Percentiles rank a stretch among this genome's conserved stretches.
phyloP scores from a whole-genome alignment of 37 sponge, comb jelly and placozoan species.

The Spongilla lacustris region DNA sequence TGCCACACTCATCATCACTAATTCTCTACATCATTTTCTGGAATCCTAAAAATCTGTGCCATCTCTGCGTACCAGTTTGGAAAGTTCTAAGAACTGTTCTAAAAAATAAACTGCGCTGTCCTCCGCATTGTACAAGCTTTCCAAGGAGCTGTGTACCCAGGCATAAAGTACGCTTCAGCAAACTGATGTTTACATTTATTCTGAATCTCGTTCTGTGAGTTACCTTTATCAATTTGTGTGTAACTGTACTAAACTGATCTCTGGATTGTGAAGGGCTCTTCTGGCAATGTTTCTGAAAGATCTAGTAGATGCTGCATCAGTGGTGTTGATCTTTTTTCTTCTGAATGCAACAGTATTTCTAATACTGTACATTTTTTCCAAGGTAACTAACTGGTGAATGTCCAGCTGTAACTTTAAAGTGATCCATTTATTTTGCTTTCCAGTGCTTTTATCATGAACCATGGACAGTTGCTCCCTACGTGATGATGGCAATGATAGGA shows the following conservation, averaged over 20 bases:
- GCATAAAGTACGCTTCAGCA: not conserved
- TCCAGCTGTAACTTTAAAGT: not conserved
- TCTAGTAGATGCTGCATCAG: constrained; percentile 23
- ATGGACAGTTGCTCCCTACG: constrained; percentile 32
- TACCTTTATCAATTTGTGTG: not conserved
- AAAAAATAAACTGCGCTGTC: too few species aligned
- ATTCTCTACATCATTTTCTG: too few species aligned
- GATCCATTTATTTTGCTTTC: not conserved
- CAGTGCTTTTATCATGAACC: constrained; percentile 43
- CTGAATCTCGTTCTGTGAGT: not conserved
- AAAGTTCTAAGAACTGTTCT: too few species aligned
- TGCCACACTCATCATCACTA: too few species aligned
- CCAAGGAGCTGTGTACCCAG: not conserved
- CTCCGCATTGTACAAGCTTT: not conserved
- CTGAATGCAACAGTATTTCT: constrained; percentile 59
- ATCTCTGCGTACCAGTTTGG: not conserved
- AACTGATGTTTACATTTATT: not conserved
- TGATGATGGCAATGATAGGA: constrained; percentile 6
- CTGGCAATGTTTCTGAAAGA: not conserved
- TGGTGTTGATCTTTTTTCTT: constrained; percentile 60
- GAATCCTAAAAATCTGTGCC: too few species aligned
- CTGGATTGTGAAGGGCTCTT: constrained; percentile 15
- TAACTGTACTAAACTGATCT: not conserved
- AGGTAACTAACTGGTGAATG: constrained; percentile 19
- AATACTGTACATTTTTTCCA: constrained; percentile 40